These are phyloP conservation scores for Leptura quadrifasciata DNA, from an alignment of 2,888 invertebrate genomes.

Conservation along the genomic window DNA sequence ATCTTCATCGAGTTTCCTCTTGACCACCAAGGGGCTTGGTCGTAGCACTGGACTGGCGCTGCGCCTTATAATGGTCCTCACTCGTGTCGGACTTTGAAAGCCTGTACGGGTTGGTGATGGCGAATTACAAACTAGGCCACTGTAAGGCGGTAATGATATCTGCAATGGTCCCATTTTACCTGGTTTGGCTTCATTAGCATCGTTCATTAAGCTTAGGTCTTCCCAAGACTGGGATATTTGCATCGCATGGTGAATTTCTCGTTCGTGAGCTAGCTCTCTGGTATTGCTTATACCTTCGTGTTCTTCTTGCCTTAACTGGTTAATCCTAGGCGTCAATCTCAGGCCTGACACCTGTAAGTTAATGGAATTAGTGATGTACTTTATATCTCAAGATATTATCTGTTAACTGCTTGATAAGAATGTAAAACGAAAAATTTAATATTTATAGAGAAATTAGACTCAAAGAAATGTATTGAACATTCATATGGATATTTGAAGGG, in stretches of 20 bases:
- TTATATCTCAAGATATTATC: not conserved
- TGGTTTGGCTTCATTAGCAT: slow-evolving; percentile 64
- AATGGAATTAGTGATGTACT: not conserved
- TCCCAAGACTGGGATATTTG: slow-evolving; percentile 97
- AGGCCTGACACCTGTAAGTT: slow-evolving; percentile 75
- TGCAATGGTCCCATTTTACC: slow-evolving; percentile 73
- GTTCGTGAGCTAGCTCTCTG: slow-evolving; percentile 93
- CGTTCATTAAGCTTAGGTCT: slow-evolving; percentile 85
- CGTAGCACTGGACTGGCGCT: slow-evolving; percentile 93
- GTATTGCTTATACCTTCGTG: slow-evolving; percentile 88
- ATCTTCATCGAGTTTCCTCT: slow-evolving; percentile 80
- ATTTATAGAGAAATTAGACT: too few relatives aligned
- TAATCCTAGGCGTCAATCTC: slow-evolving; percentile 88
- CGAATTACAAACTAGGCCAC: slow-evolving; percentile 68
- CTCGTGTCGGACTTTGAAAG: slow-evolving; percentile 81
- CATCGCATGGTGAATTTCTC: slow-evolving; percentile 92
- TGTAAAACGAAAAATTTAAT: too few relatives aligned
- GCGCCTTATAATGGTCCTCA: slow-evolving; percentile 82
- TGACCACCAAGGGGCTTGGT: slow-evolving; percentile 83
- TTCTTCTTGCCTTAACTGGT: slow-evolving; percentile 91
- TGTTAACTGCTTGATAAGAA: too few relatives aligned
- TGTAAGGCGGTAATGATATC: slow-evolving; percentile 73
- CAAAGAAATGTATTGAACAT: too few relatives aligned
- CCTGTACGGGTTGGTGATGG: slow-evolving; percentile 72
- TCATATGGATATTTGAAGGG: too few relatives aligned